Evolutionary conservation across 2,888 invertebrate species (phyloP).

Genomic region (Nemotelus nigrinus): DNA sequence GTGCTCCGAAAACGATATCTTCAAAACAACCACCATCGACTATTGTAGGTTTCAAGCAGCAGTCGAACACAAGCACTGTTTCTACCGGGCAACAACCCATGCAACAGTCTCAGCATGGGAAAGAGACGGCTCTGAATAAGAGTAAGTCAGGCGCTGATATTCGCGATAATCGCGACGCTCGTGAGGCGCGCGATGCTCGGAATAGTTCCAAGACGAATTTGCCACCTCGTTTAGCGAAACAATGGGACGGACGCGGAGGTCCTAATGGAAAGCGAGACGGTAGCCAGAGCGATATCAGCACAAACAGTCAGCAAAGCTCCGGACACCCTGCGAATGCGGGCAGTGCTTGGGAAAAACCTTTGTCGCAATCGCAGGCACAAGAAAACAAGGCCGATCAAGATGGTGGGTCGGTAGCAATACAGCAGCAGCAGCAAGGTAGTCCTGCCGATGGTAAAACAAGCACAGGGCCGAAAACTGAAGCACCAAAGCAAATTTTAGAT

Average conservation of each 20-base stretch:
- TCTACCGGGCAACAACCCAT: constrained; percentile 60
- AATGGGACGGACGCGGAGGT: constrained; percentile 65
- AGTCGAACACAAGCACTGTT: constrained; percentile 54
- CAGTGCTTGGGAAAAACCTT: constrained; percentile 89
- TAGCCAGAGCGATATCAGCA: constrained; percentile 25
- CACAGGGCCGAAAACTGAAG: not conserved
- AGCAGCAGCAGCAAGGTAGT: constrained; percentile 45
- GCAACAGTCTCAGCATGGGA: constrained; percentile 66
- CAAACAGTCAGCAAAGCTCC: constrained; percentile 30
- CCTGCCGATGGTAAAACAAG: constrained; percentile 1
- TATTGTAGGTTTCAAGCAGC: constrained; percentile 56
- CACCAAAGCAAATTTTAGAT: constrained; percentile 68
- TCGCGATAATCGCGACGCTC: constrained; percentile 57
- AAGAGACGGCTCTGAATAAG: constrained; percentile 65
- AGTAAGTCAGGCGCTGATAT: constrained; percentile 45
- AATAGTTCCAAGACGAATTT: constrained; percentile 70
- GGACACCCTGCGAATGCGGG: not conserved
- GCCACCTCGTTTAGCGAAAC: constrained; percentile 82
- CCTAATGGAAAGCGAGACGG: constrained; percentile 34
- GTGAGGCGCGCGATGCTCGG: constrained; percentile 24
- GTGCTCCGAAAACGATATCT: constrained; percentile 47
- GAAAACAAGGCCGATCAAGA: constrained; percentile 39
- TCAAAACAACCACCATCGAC: constrained; percentile 55
- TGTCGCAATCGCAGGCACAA: constrained; percentile 57
- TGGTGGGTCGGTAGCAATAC: constrained; percentile 46